phyloP scores from a whole-genome alignment of 2,888 invertebrate species.

The Stictocephala bisonia region DNA sequence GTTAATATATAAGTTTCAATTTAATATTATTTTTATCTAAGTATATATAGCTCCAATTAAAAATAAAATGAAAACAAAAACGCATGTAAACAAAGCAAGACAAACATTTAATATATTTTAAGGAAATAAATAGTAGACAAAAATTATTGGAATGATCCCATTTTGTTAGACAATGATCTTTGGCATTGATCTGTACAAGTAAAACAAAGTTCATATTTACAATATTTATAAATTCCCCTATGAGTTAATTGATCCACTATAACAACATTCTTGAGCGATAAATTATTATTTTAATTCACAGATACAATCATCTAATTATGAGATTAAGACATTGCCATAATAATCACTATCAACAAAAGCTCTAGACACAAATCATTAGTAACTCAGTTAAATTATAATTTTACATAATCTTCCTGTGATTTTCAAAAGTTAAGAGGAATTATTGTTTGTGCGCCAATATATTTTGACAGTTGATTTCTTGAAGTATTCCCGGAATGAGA shows the following conservation, averaged over 20 bases:
- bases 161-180: conserved; percentile 4
- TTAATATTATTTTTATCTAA: too few relatives aligned
- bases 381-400: too few relatives aligned
- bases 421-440: too few relatives aligned
- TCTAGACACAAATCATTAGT: too few relatives aligned
- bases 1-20: too few relatives aligned
- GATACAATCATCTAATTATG: conserved; percentile 5
- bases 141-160: conserved; percentile 34
- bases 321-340: conserved; percentile 7
- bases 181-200: conserved; percentile 32
- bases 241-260: conserved; percentile 12
- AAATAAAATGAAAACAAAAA: too few relatives aligned
- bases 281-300: too few relatives aligned
- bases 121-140: conserved; percentile 7
- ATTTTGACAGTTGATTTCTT: conserved; percentile 3
- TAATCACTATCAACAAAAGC: too few relatives aligned
- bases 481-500: neutral
- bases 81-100: too few relatives aligned
- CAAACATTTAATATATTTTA: neutral
- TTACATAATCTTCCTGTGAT: too few relatives aligned
- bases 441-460: conserved; percentile 38
- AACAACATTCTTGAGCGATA: conserved; percentile 35
- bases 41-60: too few relatives aligned
- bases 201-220: conserved; percentile 25
- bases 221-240: conserved; percentile 26